Evolutionary conservation across 2,888 invertebrate species (phyloP).

Genomic region (Pristionchus maxplancki): DNA sequence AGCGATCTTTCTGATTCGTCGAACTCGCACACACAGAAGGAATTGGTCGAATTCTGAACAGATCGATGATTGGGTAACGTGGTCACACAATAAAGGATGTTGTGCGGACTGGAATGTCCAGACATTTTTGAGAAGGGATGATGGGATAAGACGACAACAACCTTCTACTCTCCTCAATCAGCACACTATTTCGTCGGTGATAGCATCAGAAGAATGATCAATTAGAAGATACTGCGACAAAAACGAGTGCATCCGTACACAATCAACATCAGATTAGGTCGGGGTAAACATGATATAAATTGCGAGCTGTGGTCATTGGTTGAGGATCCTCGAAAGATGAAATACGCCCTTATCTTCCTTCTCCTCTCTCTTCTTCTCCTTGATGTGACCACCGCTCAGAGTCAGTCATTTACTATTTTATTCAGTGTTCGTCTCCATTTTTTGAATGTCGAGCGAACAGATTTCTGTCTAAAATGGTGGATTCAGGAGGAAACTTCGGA

Average conservation of each 20-base stretch:
- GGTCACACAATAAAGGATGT: not conserved
- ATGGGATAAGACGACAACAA: not conserved
- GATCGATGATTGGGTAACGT: not conserved
- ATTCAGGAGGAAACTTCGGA: not conserved
- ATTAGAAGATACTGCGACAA: not conserved
- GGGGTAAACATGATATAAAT: constrained; percentile 5
- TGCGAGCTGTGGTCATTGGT: not conserved
- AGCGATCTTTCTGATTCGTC: constrained; percentile 39
- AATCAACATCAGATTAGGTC: not conserved
- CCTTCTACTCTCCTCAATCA: not conserved
- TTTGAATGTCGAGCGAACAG: not conserved
- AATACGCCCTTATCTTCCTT: not conserved
- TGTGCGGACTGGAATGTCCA: not conserved
- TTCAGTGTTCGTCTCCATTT: not conserved
- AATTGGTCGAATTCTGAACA: not conserved
- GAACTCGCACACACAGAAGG: not conserved
- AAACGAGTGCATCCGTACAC: not conserved
- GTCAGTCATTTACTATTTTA: not conserved
- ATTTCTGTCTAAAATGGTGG: not conserved
- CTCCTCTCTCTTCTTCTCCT: not conserved
- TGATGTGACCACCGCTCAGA: not conserved
- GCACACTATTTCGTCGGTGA: not conserved
- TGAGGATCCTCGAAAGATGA: not conserved
- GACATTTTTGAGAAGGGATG: not conserved
- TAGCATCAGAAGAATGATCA: not conserved